A percentile compares a stretch with the other conserved stretches of the same genome.
Conservation (phyloP, 2,888 invertebrate genomes). For the Timema podura region DNA sequence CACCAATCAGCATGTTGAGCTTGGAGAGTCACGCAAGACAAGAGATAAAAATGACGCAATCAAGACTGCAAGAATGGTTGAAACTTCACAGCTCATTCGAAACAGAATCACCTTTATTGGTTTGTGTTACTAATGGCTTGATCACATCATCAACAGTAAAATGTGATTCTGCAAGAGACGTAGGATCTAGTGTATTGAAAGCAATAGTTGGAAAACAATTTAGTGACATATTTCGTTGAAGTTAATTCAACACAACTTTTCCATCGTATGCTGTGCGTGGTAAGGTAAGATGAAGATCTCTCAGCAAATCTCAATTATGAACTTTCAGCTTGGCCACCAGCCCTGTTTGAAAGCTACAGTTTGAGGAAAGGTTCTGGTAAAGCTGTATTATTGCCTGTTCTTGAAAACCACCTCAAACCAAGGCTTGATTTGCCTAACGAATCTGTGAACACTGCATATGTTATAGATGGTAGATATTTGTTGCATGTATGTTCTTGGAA, state of each 20-base stretch:
- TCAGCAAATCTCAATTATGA: neutral
- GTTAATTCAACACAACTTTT: constrained; percentile 1
- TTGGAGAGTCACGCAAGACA: neutral
- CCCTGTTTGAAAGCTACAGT: neutral
- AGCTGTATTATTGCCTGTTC: neutral
- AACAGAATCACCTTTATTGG: neutral
- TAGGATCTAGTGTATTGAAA: neutral
- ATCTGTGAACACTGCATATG: neutral
- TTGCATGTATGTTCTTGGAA: constrained; percentile 1
- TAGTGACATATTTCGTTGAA: neutral
- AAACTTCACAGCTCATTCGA: neutral
- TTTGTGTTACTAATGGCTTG: neutral
- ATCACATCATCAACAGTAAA: neutral
- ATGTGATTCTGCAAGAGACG: neutral
- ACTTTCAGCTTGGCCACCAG: neutral
- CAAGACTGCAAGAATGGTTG: neutral
- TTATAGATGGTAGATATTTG: neutral
- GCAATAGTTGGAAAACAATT: neutral
- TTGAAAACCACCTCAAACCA: neutral
- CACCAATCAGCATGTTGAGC: neutral
- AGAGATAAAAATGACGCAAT: neutral
- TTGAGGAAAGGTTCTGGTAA: neutral
- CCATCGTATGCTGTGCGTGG: neutral
- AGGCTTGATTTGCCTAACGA: neutral
- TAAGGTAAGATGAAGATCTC: neutral